phyloP scores from a whole-genome alignment of 2,113 vertebrate species.

The Lepidothrix coronata region DNA sequence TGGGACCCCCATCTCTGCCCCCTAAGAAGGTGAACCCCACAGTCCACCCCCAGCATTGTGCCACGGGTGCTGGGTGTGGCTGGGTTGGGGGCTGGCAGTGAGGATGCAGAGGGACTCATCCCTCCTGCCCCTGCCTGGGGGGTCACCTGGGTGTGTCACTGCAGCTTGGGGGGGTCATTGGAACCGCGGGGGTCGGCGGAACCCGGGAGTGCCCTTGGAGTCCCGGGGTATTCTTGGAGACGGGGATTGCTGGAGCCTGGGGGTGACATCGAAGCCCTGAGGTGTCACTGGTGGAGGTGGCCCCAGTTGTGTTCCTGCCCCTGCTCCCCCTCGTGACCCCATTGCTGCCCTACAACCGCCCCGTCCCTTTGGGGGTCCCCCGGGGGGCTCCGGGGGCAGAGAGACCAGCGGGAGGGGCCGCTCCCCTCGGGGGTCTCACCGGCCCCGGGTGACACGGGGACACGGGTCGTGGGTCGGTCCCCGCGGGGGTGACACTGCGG shows the following conservation, averaged over 20 bases:
- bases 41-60: fast-evolving
- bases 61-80: fast-evolving
- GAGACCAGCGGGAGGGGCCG: neutral
- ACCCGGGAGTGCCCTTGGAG: neutral
- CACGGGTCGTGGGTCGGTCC: neutral
- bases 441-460: neutral
- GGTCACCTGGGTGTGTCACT: neutral
- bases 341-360: neutral
- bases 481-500: neutral
- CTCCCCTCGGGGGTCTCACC: neutral
- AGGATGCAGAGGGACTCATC: no score
- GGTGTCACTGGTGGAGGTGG: neutral
- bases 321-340: neutral
- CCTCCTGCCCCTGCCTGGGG: neutral
- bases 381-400: neutral
- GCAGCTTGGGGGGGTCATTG: neutral
- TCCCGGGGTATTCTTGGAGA: no score
- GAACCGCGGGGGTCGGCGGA: neutral
- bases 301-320: neutral
- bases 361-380: neutral
- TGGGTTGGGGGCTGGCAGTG: fast-evolving
- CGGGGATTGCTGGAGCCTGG: neutral
- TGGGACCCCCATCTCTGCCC: neutral
- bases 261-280: neutral
- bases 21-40: neutral